Evolutionary conservation across 37 sponge, comb jelly and placozoan species (phyloP).

Genomic region (Theonella swinhoei): DNA sequence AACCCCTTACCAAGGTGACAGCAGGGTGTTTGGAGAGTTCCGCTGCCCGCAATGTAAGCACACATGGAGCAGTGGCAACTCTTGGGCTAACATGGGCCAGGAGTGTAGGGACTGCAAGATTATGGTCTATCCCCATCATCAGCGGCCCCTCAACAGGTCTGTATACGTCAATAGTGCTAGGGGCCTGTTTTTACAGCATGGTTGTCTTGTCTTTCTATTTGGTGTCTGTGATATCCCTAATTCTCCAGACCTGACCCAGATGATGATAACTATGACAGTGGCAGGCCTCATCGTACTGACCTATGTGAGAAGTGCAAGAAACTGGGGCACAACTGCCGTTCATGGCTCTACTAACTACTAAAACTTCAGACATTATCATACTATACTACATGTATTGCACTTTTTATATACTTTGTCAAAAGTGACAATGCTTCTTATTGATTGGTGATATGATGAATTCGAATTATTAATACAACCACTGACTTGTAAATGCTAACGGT

Average conservation of each 20-base stretch:
- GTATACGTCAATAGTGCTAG: not conserved
- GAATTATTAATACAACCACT: too few species aligned
- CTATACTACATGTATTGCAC: too few species aligned
- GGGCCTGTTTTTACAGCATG: not conserved
- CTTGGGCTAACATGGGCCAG: constrained; percentile 69
- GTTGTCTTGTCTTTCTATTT: not conserved
- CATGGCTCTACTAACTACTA: not conserved
- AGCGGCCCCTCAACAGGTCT: constrained; percentile 24
- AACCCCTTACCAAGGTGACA: constrained; percentile 64
- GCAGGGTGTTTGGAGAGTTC: constrained; percentile 57
- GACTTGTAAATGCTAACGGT: too few species aligned
- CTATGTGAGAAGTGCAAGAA: constrained; percentile 65
- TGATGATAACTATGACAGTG: constrained; percentile 33
- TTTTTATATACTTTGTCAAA: too few species aligned
- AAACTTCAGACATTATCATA: too few species aligned
- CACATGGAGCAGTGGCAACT: constrained; percentile 65
- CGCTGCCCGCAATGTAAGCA: constrained; percentile 43
- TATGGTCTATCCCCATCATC: constrained; percentile 58
- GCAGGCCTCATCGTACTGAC: constrained; percentile 38
- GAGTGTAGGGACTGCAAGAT: constrained; percentile 45
- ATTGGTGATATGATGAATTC: too few species aligned
- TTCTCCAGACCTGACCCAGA: not conserved
- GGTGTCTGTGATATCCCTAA: not conserved
- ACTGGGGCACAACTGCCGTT: constrained; percentile 50
- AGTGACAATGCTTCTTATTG: too few species aligned